Evolutionary conservation across 2,797 vertebrate genomes (phyloP), one percentile per base, ranked within the genome.

Genomic region (Eutrigla gurnardus): DNA sequence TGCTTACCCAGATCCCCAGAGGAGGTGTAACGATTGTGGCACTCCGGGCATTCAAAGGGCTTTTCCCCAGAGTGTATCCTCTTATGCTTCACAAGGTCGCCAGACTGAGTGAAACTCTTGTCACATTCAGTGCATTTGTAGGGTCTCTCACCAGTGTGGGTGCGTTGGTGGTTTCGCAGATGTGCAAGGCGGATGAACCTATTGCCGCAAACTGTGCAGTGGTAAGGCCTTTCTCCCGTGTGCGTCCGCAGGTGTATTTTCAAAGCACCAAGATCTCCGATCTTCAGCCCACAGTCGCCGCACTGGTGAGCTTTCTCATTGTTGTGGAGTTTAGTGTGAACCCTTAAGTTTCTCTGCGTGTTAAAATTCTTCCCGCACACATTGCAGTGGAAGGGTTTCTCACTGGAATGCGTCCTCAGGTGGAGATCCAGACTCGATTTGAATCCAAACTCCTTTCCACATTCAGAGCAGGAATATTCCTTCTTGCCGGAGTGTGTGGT

Each of bases 1-100:
- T 95, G 95, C 69, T 95, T 95, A 40, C 92, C 89, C 68, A 96
- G 92, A 67, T 95, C 95, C 0, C 94, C 94, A 0, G 94, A 95
- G 58, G 93, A 93, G 35, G 88, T 94, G 86, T 93, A 96, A 42
- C 94, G 76, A 3, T 93, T 92, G 18, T 94, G 92, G 70, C 95
- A 95, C 47, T 95, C 93, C 0, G 94, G 91, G 73, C 95, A 96
- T 52, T 93, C 90, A 6, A 93, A 95, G 17, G 95, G 95, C 74
- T 94, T 94, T 65, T 95, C 94, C 1, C 94, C 95, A 0, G 94
- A 93, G 88, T 95, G 95, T 10, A 89, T 93, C 61, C 95, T 90
- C 76, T 93, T 91, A 36, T 96, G 95, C 81, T 94, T 96, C 72
- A 93, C 93, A 78, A 96, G 81, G 75, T 95, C 94, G 0, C 95